These are phyloP conservation scores for Hippocampus mohnikei DNA, from an alignment of 2,113 vertebrate species.

Conservation along the genomic window DNA sequence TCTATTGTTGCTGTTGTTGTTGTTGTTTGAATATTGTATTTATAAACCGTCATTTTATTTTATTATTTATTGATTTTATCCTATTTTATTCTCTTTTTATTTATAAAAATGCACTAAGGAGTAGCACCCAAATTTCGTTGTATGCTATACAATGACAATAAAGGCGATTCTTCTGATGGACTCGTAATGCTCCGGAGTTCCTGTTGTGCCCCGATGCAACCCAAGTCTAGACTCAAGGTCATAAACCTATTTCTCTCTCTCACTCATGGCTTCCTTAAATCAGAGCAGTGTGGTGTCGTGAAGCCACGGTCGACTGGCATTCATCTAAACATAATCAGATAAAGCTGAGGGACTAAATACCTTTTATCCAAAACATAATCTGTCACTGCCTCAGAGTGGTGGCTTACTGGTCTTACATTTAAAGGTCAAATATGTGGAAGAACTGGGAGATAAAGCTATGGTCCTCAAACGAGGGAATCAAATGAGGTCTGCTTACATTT, in stretches of 20 bases:
- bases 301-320: conserved; percentile 53
- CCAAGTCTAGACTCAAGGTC: neutral
- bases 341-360: conserved; percentile 44
- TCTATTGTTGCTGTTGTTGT: too few species aligned
- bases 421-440: neutral
- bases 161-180: too few species aligned
- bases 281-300: conserved; percentile 49
- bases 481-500: conserved; percentile 40
- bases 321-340: conserved; percentile 61
- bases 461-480: conserved; percentile 6
- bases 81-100: too few species aligned
- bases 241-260: conserved; percentile 15
- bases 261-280: conserved; percentile 33
- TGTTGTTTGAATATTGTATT: too few species aligned
- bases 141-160: too few species aligned
- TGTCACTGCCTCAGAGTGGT: conserved; percentile 23
- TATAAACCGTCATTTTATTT: too few species aligned
- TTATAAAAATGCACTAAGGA: too few species aligned
- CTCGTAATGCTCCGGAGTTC: conserved; percentile 52
- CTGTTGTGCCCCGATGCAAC: conserved; percentile 36
- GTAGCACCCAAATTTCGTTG: too few species aligned
- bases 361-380: conserved; percentile 60
- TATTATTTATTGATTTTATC: too few species aligned
- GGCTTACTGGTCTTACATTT: neutral
- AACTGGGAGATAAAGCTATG: conserved; percentile 17